These are phyloP conservation scores for Gandaritis pyraliata DNA, from an alignment of 2,888 invertebrate genomes.

Conservation along the genomic window DNA sequence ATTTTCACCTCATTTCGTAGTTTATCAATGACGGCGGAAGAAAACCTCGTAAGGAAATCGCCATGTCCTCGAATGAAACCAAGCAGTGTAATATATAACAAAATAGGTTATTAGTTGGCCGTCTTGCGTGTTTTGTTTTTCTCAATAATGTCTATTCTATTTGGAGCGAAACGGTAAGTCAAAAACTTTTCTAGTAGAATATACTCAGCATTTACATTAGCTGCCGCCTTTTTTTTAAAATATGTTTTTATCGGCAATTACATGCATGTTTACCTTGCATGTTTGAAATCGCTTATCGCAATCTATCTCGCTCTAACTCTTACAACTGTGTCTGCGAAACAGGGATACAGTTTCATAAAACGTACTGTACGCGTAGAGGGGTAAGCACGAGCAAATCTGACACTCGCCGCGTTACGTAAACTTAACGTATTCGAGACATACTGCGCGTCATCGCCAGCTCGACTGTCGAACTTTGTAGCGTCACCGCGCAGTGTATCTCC, in stretches of 20 bases:
- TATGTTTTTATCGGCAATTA: neutral
- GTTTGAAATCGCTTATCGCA: neutral
- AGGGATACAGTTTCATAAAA: too few relatives aligned
- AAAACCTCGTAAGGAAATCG: slow-evolving; percentile 16
- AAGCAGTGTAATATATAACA: neutral
- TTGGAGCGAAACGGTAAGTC: slow-evolving; percentile 23
- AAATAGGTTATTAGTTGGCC: neutral
- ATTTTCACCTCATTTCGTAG: slow-evolving; percentile 5
- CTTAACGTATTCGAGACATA: too few relatives aligned
- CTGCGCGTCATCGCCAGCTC: too few relatives aligned
- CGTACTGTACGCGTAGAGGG: too few relatives aligned
- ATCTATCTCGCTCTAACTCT: neutral
- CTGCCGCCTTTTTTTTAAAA: neutral
- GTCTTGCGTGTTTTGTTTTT: neutral
- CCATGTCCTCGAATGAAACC: neutral
- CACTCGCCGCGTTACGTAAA: too few relatives aligned
- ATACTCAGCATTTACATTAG: neutral
- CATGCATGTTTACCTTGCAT: neutral
- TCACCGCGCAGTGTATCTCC: too few relatives aligned
- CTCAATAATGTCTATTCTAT: slow-evolving; percentile 7
- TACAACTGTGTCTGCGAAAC: neutral
- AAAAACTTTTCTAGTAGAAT: neutral
- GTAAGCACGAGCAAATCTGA: too few relatives aligned
- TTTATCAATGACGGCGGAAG: slow-evolving; percentile 7
- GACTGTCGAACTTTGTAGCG: too few relatives aligned